These are phyloP conservation scores for Scrobipalpa atriplicella DNA, from an alignment of 2,888 invertebrate genomes.

Conservation along the genomic window DNA sequence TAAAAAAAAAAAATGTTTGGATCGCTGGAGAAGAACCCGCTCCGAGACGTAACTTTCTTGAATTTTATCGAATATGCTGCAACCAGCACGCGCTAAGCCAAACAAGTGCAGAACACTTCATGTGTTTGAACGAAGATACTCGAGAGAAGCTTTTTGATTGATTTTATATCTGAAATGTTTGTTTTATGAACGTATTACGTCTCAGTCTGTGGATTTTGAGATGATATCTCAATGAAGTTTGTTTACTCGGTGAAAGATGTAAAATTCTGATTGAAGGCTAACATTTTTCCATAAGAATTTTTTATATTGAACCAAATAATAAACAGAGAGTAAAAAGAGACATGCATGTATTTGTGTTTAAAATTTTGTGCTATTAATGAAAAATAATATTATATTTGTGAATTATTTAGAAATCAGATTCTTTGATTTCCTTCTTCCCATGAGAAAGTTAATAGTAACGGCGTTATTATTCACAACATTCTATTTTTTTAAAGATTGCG, in stretches of 20 bases:
- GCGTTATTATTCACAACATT: no score
- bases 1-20: background rate
- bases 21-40: constrained; percentile 28
- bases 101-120: constrained; percentile 64
- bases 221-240: background rate
- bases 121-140: constrained; percentile 64
- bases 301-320: background rate
- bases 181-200: constrained; percentile 15
- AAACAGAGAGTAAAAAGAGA: no score
- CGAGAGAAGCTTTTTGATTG: constrained; percentile 70
- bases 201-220: constrained; percentile 28
- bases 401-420: no score
- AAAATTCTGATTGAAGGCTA: background rate
- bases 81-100: constrained; percentile 56
- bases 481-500: no score
- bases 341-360: no score
- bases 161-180: constrained; percentile 57
- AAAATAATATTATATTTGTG: no score
- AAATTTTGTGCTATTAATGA: no score
- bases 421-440: no score
- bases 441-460: no score
- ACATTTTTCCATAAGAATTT: background rate
- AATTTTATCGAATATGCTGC: constrained; percentile 73
- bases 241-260: background rate
- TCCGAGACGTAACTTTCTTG: constrained; percentile 53